A percentile compares a stretch with the other conserved stretches of the same genome.
These are phyloP conservation scores for Asobara japonica DNA, from an alignment of 1,140 invertebrate species.

Conservation along the genomic window DNA sequence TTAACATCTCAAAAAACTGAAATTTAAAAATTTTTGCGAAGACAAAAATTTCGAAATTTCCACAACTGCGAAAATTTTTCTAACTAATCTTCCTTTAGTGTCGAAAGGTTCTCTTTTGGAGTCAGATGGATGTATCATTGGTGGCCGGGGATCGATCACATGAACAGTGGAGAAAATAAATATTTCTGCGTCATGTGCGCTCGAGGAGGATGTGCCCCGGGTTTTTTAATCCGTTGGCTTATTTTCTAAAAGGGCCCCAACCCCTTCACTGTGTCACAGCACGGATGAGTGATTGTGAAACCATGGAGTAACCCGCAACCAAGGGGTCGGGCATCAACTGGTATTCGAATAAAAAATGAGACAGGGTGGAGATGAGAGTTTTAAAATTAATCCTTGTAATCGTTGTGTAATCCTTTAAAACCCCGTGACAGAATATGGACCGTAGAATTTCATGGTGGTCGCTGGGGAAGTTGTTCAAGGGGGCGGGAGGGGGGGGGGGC, in stretches of 20 bases:
- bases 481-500: background rate
- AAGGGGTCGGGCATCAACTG: conserved; percentile 45
- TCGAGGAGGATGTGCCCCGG: conserved; percentile 35
- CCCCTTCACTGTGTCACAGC: conserved; percentile 65
- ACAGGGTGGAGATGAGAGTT: conserved; percentile 46
- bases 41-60: no score
- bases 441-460: conserved; percentile 22
- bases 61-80: no score
- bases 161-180: conserved; percentile 5
- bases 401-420: conserved; percentile 66
- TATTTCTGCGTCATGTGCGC: conserved; percentile 5
- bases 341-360: conserved; percentile 22
- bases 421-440: conserved; percentile 52
- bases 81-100: no score
- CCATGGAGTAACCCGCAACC: conserved; percentile 64
- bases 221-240: conserved; percentile 62
- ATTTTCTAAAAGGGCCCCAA: conserved; percentile 51
- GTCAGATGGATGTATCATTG: background rate
- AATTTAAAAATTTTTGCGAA: no score
- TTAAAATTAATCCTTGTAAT: conserved; percentile 66
- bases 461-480: background rate
- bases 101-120: no score
- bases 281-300: conserved; percentile 68
- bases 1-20: no score
- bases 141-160: background rate